These are phyloP conservation scores for Pandemis cinnamomeana DNA, from an alignment of 2,888 invertebrate genomes.

Conservation along the genomic window DNA sequence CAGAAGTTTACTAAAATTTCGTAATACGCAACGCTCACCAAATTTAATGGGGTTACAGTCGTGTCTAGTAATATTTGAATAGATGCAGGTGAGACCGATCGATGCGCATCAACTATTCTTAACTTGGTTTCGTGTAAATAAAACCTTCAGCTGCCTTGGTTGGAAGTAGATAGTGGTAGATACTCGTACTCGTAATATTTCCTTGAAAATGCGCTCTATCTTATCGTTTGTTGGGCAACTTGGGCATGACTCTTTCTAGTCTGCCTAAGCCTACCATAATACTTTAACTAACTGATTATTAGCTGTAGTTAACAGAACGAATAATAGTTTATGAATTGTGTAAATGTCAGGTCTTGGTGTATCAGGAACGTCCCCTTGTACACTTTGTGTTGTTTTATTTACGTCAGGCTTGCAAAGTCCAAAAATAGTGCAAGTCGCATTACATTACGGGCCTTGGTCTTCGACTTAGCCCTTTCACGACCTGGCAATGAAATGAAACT, in stretches of 20 bases:
- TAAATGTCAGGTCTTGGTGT: too few relatives aligned
- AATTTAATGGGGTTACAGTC: background rate
- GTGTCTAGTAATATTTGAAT: constrained; percentile 45
- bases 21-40: background rate
- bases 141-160: constrained; percentile 17
- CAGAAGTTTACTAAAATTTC: background rate
- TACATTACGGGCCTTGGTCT: too few relatives aligned
- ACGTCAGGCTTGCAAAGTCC: too few relatives aligned
- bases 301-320: background rate
- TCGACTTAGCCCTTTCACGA: too few relatives aligned
- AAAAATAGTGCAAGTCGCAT: too few relatives aligned
- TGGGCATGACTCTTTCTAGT: background rate
- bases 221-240: constrained; percentile 4
- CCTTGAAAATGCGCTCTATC: constrained; percentile 5
- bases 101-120: constrained; percentile 57
- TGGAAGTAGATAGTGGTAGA: constrained; percentile 1
- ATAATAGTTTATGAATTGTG: background rate
- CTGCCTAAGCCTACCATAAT: background rate
- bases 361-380: too few relatives aligned
- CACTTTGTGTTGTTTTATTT: too few relatives aligned
- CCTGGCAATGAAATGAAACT: too few relatives aligned
- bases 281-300: background rate
- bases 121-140: constrained; percentile 9
- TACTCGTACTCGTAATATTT: constrained; percentile 7
- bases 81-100: constrained; percentile 54